Evolutionary conservation across 2,797 vertebrate species (phyloP).

Genomic region (Mormyrus hasselquistii): DNA sequence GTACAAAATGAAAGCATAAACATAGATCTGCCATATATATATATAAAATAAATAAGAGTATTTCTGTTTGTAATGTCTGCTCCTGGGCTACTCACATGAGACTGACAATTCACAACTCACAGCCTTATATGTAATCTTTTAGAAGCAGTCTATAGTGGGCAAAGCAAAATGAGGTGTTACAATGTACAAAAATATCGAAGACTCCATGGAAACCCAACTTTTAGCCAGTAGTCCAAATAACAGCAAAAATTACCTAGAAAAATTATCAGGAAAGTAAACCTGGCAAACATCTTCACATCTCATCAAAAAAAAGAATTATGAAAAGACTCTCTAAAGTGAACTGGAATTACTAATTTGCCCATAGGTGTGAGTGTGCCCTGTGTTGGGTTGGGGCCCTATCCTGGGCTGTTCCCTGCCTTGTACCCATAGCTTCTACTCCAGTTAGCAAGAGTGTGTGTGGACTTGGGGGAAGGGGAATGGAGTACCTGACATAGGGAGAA

Average conservation of each 20-base stretch:
- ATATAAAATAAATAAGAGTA: background rate
- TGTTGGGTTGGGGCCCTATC: background rate
- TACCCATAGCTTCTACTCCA: background rate
- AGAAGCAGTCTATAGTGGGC: background rate
- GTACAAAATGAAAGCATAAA: no score
- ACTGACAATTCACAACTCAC: background rate
- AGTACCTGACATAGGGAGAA: background rate
- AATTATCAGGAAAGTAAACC: background rate
- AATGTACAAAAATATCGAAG: background rate
- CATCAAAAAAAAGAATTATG: background rate
- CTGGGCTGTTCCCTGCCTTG: background rate
- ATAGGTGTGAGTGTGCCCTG: background rate
- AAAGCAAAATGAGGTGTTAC: background rate
- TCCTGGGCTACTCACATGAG: background rate
- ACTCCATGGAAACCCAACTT: background rate
- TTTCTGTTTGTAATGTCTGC: background rate
- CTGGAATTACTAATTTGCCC: background rate
- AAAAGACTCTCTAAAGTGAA: background rate
- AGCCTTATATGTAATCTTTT: background rate
- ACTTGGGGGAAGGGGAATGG: no score
- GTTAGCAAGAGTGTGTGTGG: background rate
- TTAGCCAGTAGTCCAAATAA: background rate
- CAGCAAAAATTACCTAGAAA: background rate
- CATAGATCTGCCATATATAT: no score
- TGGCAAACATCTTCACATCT: background rate